These are phyloP conservation scores for Drosophila austrosaltans DNA, from an alignment of 2,888 invertebrate genomes.

Conservation along the genomic window DNA sequence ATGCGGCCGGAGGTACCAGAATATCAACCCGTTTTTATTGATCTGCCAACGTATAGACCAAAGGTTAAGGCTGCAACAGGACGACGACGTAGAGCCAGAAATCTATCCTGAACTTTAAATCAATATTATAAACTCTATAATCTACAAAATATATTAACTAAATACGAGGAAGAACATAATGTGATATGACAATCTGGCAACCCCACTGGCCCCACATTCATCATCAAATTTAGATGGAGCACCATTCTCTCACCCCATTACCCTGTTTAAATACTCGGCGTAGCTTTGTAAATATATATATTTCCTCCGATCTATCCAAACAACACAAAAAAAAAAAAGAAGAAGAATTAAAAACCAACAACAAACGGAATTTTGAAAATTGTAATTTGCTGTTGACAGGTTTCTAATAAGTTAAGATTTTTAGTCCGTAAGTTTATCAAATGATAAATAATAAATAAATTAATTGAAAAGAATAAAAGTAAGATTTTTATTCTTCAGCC, in stretches of 20 bases:
- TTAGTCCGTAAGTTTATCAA: conserved; percentile 45
- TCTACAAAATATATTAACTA: conserved; percentile 20
- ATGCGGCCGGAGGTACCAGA: conserved; percentile 78
- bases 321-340: background rate
- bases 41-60: conserved; percentile 86
- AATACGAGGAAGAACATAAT: conserved; percentile 54
- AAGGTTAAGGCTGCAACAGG: conserved; percentile 23
- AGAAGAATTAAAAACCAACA: background rate
- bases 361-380: conserved; percentile 43
- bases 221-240: conserved; percentile 30
- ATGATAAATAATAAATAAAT: conserved; percentile 54
- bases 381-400: conserved; percentile 31
- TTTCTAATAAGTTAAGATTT: conserved; percentile 38
- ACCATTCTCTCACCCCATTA: background rate
- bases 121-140: background rate
- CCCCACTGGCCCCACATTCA: background rate
- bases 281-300: background rate
- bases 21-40: conserved; percentile 84
- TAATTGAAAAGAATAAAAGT: background rate
- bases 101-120: conserved; percentile 25
- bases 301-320: conserved; percentile 3
- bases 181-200: conserved; percentile 61
- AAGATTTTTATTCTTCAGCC: background rate
- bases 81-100: conserved; percentile 43
- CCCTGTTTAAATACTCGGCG: background rate